A percentile compares a stretch with the other conserved stretches of the same genome.
These are phyloP conservation scores for Acromyrmex echinatior DNA, from an alignment of 1,140 invertebrate genomes.

Conservation along the genomic window DNA sequence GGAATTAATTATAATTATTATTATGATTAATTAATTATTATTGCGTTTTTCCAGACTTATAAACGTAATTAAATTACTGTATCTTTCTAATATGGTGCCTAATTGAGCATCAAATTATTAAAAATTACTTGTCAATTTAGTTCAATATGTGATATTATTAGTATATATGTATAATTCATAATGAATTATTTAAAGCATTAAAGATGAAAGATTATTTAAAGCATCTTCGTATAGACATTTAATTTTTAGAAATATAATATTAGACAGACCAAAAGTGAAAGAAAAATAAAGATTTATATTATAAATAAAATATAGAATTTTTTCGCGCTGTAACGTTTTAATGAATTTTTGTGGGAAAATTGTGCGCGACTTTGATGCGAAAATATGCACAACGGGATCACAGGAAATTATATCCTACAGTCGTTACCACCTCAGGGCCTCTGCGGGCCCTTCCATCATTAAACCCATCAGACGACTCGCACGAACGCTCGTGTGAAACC, in stretches of 20 bases:
- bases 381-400: conserved; percentile 24
- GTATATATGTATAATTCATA: too few species aligned
- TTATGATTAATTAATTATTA: background rate
- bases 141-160: too few species aligned
- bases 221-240: too few species aligned
- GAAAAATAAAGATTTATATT: background rate
- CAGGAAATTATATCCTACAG: conserved; percentile 54
- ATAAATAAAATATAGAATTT: conserved; percentile 21
- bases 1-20: background rate
- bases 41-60: background rate
- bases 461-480: conserved; percentile 56
- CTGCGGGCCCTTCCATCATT: conserved; percentile 31
- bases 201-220: too few species aligned
- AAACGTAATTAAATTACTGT: too few species aligned
- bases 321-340: background rate
- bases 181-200: too few species aligned
- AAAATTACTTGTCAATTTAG: too few species aligned
- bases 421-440: conserved; percentile 28
- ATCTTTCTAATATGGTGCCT: too few species aligned
- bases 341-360: conserved; percentile 31
- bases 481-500: conserved; percentile 58
- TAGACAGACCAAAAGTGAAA: background rate
- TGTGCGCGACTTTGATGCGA: background rate
- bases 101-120: too few species aligned
- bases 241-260: background rate